Evolutionary conservation across 2,888 invertebrate species (phyloP), one percentile per base, ranked within the genome.

Genomic region (Apamea crenata): DNA sequence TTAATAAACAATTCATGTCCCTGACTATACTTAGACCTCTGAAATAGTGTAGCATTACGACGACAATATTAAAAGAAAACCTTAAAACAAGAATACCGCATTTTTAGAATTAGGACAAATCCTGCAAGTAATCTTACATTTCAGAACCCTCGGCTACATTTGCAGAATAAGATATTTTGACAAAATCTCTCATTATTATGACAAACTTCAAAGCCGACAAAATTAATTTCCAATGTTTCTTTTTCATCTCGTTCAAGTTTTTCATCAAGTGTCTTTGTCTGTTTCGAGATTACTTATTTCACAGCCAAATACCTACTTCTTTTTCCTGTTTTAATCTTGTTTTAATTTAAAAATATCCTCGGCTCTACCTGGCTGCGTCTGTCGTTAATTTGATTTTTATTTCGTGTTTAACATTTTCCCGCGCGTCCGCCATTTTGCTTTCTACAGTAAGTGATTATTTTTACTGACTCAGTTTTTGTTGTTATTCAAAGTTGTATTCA

Each of bases 251-350:
- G 67, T 73, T 77, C 80, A 85, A 84, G 77, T 87, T 89, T 90
- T 86, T 87, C 84, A 87, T 90, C 87, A 89, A 88, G 87, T 89
- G 84, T 87, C 85, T 90, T 89, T 88, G 87, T 91, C 89, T 91
- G 91, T 82, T 71, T 78, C 66, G 74, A 84, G 90, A 91, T 91
- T 91, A 91, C 90, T 91, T 91, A 90, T 90, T 91, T 90, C 89
- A 85, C 89, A 91, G 91, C 86, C 84, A 87, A 87, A 86, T 86
- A 82, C 72, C 29, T 85, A 81, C 78, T 75, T 84, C 81, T 69
- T 86, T 84, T 88, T 84, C 77, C 74, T 83, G 80, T 81, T 89
- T 86, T 85, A 89, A 89, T 89, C 83, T 83, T 81, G 85, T 87
- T 89, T 85, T 89, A 87, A 89, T 87, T 89, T 88, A 83, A 86